A percentile compares a stretch with the other conserved stretches of the same genome.
Evolutionary conservation across 2,797 vertebrate genomes (phyloP).

Genomic region (Lophotriccus pileatus): DNA sequence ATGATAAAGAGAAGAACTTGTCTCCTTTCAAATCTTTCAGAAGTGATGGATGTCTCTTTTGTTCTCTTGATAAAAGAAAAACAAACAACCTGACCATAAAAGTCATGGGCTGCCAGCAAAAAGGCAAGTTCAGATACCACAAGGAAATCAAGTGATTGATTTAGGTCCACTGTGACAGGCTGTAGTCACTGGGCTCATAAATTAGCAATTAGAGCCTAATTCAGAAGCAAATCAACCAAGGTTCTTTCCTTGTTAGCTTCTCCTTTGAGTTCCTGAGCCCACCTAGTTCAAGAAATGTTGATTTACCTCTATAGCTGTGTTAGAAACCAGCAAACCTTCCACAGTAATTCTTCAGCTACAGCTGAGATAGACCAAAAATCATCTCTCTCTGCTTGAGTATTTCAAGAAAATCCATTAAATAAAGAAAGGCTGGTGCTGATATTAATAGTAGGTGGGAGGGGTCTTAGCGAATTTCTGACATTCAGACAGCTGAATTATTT

Average conservation of each 20-base stretch:
- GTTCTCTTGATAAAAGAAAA: not conserved
- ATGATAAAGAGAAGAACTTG: not conserved
- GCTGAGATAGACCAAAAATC: not conserved
- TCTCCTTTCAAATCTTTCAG: not conserved
- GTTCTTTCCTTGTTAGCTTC: not conserved
- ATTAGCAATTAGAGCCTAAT: not conserved
- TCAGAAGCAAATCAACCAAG: not conserved
- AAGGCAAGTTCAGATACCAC: not conserved
- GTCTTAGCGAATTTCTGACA: not conserved
- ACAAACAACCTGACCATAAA: not conserved
- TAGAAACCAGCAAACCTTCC: not conserved
- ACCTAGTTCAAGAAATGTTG: not conserved
- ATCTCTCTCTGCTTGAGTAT: not conserved
- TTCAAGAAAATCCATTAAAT: not conserved
- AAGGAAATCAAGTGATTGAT: not conserved
- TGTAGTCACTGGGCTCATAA: not conserved
- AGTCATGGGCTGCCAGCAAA: not conserved
- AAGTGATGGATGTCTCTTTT: not conserved
- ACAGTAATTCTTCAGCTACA: not conserved
- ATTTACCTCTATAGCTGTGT: not conserved
- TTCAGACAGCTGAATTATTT: not conserved
- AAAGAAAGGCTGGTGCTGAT: not conserved
- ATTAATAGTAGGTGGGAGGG: not conserved
- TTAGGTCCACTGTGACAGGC: not conserved
- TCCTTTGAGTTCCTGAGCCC: not conserved